Evolutionary conservation across 2,113 vertebrate genomes (phyloP).

Genomic region (Apeltes quadracus): DNA sequence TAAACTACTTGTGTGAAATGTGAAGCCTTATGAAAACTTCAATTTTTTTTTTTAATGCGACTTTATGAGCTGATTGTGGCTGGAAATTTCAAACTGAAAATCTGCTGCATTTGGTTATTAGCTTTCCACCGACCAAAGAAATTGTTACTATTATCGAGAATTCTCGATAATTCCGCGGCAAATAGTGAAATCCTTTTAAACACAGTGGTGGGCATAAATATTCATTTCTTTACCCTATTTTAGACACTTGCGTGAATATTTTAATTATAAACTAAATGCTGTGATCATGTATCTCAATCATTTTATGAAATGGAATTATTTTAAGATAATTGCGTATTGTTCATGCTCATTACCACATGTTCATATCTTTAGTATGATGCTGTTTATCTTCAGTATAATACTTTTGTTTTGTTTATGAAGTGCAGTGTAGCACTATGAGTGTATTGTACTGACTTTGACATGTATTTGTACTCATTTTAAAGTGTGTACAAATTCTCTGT

Average conservation of each 20-base stretch:
- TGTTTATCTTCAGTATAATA: not conserved
- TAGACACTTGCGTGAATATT: not conserved
- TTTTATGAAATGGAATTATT: not conserved
- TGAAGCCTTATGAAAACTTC: conserved; percentile 3
- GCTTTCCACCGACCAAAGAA: not conserved
- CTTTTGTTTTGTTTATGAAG: not conserved
- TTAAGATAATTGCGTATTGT: not conserved
- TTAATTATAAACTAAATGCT: not conserved
- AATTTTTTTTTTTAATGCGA: not conserved
- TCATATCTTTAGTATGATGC: not conserved
- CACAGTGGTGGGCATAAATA: not conserved
- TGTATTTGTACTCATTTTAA: not conserved
- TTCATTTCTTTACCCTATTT: not conserved
- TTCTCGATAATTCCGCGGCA: no score
- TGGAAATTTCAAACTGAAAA: not conserved
- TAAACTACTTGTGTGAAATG: conserved; percentile 14
- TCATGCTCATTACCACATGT: not conserved
- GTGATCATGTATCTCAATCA: not conserved
- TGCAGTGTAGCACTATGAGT: not conserved
- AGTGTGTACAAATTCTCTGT: conserved; percentile 4
- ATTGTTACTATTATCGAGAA: not conserved
- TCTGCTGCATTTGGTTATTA: not conserved
- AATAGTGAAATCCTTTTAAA: not conserved
- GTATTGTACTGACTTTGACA: not conserved
- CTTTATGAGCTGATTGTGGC: not conserved